phyloP scores from a whole-genome alignment of 2,888 invertebrate genomes.

The Sceliomorpha sp. region DNA sequence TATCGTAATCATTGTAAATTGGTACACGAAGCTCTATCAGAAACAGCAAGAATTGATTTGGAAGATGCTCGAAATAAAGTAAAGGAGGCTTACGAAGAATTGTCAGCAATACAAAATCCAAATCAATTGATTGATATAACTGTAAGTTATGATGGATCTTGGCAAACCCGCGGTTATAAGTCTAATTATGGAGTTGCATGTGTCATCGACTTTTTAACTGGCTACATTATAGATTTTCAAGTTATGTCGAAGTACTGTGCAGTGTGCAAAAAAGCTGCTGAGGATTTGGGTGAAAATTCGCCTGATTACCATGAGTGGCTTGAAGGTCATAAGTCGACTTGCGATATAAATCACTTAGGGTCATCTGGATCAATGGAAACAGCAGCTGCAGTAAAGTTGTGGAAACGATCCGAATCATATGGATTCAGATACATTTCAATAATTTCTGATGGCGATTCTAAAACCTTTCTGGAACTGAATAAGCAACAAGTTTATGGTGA shows the following conservation, averaged over 20 bases:
- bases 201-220: conserved; percentile 6
- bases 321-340: conserved; percentile 12
- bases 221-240: conserved; percentile 7
- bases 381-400: conserved; percentile 15
- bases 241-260: conserved; percentile 1
- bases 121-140: no score
- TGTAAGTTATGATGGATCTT: conserved; percentile 9
- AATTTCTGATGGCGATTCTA: conserved; percentile 22
- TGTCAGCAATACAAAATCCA: no score
- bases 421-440: conserved; percentile 19
- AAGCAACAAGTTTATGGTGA: conserved; percentile 22
- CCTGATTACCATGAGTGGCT: no score
- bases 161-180: conserved; percentile 2
- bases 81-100: neutral
- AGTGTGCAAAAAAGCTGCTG: no score
- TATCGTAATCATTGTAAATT: no score
- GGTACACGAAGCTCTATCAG: no score
- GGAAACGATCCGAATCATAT: conserved; percentile 18
- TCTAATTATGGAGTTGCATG: neutral
- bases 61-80: neutral
- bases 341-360: conserved; percentile 17
- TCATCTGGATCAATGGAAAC: conserved; percentile 29
- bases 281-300: conserved; percentile 2
- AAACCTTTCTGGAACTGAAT: conserved; percentile 21
- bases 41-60: no score